A percentile compares a stretch with the other conserved stretches of the same genome.
Conservation (phyloP, 2,113 vertebrate species). For the Lagopus muta region DNA sequence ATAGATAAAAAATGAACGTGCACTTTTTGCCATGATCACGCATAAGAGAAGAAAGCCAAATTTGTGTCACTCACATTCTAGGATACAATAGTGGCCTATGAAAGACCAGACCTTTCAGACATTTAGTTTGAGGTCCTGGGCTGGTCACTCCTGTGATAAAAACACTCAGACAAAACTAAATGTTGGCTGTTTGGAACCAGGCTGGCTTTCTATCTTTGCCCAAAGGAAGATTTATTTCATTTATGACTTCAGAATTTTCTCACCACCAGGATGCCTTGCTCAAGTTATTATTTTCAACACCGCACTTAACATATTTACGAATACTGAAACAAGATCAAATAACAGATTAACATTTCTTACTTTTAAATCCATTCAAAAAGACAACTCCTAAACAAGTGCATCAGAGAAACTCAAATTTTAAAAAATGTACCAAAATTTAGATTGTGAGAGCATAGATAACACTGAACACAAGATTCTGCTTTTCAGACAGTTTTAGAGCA, state of each 20-base stretch:
- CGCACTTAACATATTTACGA: neutral
- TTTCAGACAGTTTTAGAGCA: neutral
- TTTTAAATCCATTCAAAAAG: neutral
- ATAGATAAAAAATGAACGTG: neutral
- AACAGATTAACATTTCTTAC: neutral
- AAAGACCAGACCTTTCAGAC: neutral
- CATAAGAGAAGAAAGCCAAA: neutral
- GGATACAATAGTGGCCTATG: neutral
- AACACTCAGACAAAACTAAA: neutral
- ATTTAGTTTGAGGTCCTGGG: rapidly evolving
- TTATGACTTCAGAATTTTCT: neutral
- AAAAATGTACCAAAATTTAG: neutral
- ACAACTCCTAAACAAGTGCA: neutral
- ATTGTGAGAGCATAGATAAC: neutral
- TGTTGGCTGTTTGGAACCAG: neutral
- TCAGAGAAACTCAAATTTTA: neutral
- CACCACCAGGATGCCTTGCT: neutral
- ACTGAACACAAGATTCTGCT: rapidly evolving
- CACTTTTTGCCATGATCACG: neutral
- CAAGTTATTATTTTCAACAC: neutral
- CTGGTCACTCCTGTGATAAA: neutral
- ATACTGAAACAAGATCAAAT: neutral
- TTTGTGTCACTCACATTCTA: rapidly evolving
- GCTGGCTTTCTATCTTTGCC: neutral
- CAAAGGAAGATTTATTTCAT: rapidly evolving